These are phyloP conservation scores for Podocnemis expansa DNA, from an alignment of 2,113 vertebrate species.

Conservation along the genomic window DNA sequence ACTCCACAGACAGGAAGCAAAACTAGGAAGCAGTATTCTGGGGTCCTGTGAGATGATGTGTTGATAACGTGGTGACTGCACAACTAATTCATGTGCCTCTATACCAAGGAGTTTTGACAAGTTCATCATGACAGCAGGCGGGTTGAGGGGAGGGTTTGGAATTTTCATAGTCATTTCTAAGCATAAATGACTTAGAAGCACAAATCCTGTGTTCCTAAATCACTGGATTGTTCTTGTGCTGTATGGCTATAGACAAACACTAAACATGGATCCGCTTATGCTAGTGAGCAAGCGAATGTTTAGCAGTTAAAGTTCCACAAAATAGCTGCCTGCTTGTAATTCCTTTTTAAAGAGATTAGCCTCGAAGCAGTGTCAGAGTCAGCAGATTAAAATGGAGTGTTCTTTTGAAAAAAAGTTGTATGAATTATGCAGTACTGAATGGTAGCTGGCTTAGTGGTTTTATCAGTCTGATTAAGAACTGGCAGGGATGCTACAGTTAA, in stretches of 20 bases:
- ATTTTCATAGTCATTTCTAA: neutral
- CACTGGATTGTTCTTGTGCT: neutral
- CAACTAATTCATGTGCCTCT: neutral
- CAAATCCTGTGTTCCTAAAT: neutral
- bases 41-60: neutral
- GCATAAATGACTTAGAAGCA: neutral
- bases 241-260: neutral
- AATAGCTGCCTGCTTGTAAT: neutral
- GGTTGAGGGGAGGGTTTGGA: neutral
- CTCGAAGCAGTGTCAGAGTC: neutral
- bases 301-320: neutral
- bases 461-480: neutral
- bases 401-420: neutral
- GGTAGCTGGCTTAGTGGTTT: neutral
- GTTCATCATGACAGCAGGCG: neutral
- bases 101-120: neutral
- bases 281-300: neutral
- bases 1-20: neutral
- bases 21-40: neutral
- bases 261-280: neutral
- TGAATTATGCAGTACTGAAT: neutral
- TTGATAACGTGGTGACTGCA: neutral
- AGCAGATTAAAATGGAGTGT: slow-evolving; percentile 1
- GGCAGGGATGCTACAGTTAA: neutral
- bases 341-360: neutral